Conservation (phyloP, 2,888 invertebrate genomes). For the Muschampia plurimacula region DNA sequence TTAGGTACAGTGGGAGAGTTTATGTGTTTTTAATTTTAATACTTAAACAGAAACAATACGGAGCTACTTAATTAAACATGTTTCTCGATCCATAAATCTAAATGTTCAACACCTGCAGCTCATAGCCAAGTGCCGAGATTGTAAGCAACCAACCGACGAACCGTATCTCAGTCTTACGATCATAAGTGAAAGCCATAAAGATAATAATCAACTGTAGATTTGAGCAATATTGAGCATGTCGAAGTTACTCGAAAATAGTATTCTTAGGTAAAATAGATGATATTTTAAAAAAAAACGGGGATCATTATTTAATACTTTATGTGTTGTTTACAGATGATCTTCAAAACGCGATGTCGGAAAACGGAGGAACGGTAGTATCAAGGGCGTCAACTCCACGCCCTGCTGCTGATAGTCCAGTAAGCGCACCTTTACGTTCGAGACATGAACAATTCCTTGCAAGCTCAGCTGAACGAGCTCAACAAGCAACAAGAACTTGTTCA, state of each 20-base stretch:
- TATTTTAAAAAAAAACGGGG: neutral
- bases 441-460: constrained; percentile 87
- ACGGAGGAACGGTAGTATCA: constrained; percentile 74
- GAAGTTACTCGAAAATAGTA: constrained; percentile 35
- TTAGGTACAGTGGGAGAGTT: constrained; percentile 56
- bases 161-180: constrained; percentile 52
- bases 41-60: constrained; percentile 63
- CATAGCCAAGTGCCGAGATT: constrained; percentile 46
- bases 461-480: constrained; percentile 77
- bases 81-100: constrained; percentile 80
- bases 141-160: constrained; percentile 39
- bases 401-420: constrained; percentile 74
- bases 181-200: constrained; percentile 62
- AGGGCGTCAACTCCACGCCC: constrained; percentile 83
- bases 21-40: constrained; percentile 63
- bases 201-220: constrained; percentile 56
- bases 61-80: constrained; percentile 77
- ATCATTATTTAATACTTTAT: neutral
- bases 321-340: constrained; percentile 69
- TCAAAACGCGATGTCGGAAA: constrained; percentile 78
- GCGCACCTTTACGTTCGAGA: constrained; percentile 79
- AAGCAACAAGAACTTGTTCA: constrained; percentile 71
- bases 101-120: constrained; percentile 64
- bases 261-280: constrained; percentile 19
- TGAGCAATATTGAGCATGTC: constrained; percentile 51